phyloP scores from a whole-genome alignment of 1,140 invertebrate species.

The Bombyx mori region DNA sequence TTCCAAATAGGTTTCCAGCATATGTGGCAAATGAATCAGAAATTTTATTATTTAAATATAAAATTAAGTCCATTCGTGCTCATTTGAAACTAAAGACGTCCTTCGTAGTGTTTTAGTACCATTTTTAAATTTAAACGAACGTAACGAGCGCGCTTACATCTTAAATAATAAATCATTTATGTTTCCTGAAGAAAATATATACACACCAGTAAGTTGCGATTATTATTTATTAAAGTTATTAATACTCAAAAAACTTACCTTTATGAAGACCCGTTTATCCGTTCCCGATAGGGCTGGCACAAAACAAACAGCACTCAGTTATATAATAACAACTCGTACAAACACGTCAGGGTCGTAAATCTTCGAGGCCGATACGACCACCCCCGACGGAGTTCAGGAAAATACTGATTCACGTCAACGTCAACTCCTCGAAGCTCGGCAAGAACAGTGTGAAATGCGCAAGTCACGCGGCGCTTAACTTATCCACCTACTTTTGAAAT shows the following conservation, averaged over 20 bases:
- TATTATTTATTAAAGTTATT: too few relatives aligned
- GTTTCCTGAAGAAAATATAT: too few relatives aligned
- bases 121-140: too few relatives aligned
- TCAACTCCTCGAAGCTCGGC: slow-evolving; percentile 29
- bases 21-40: too few relatives aligned
- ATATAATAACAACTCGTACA: slow-evolving; percentile 49
- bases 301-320: slow-evolving; percentile 54
- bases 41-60: too few relatives aligned
- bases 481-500: slow-evolving; percentile 56
- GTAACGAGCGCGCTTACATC: too few relatives aligned
- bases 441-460: slow-evolving; percentile 57
- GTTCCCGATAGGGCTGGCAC: slow-evolving; percentile 25
- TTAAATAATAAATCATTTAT: too few relatives aligned
- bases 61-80: too few relatives aligned
- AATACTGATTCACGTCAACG: slow-evolving; percentile 44
- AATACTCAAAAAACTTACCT: slow-evolving; percentile 12
- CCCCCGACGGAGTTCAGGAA: slow-evolving; percentile 19
- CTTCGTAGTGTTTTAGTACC: too few relatives aligned
- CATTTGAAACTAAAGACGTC: too few relatives aligned
- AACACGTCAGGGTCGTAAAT: slow-evolving; percentile 28
- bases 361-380: slow-evolving; percentile 23
- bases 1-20: too few relatives aligned
- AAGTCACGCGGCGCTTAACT: slow-evolving; percentile 60
- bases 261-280: slow-evolving; percentile 14
- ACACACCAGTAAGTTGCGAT: too few relatives aligned